A percentile compares a stretch with the other conserved stretches of the same genome.
Conservation (phyloP, 2,113 vertebrate genomes). For the Pontoporia blainvillei region DNA sequence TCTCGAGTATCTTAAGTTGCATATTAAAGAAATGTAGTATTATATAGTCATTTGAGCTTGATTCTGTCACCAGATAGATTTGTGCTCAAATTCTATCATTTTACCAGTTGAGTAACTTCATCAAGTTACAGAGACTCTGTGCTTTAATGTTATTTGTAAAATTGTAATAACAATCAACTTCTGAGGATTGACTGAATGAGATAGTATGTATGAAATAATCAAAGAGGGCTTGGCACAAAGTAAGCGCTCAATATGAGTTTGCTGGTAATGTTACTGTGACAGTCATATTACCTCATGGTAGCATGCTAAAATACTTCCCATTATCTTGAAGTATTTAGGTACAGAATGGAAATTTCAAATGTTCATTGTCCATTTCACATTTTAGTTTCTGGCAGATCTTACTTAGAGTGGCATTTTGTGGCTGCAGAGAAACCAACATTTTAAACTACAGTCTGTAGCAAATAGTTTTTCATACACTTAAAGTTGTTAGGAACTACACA, state of each 20-base stretch:
- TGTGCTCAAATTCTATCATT: not conserved
- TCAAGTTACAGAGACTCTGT: not conserved
- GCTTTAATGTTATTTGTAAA: constrained; percentile 12
- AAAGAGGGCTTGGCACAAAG: not conserved
- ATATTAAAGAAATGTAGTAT: not conserved
- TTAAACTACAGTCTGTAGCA: constrained; percentile 51
- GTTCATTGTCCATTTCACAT: constrained; percentile 29
- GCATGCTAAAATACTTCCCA: not conserved
- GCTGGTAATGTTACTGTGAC: not conserved
- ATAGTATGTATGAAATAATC: not conserved
- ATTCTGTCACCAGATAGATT: constrained; percentile 14
- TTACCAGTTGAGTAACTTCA: not conserved
- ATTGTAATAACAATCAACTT: not conserved
- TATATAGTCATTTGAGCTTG: not conserved
- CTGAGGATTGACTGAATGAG: not conserved
- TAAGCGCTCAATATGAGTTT: not conserved
- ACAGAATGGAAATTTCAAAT: not conserved
- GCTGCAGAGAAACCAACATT: constrained; percentile 38
- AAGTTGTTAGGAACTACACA: constrained; percentile 26
- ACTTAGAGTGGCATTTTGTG: constrained; percentile 33
- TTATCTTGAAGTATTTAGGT: not conserved
- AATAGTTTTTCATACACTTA: constrained; percentile 24
- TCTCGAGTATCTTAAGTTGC: not conserved
- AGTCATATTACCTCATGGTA: not conserved
- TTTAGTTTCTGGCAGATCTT: constrained; percentile 40